Evolutionary conservation across 2,797 vertebrate genomes (phyloP).

Genomic region (Potorous gilbertii): DNA sequence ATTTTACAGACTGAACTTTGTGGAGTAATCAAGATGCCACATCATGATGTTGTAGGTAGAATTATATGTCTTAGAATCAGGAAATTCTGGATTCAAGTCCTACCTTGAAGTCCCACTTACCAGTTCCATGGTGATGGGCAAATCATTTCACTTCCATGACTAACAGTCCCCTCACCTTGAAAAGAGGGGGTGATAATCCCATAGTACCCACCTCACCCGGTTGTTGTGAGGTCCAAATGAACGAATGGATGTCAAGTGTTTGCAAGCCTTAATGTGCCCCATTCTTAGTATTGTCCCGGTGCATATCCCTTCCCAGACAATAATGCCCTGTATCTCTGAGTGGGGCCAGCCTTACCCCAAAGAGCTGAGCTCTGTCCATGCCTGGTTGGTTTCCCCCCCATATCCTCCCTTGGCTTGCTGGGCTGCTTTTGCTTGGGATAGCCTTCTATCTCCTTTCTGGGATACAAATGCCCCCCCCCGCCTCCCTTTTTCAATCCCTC

Average conservation of each 20-base stretch:
- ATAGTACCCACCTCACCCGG: not conserved
- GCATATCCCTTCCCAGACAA: not conserved
- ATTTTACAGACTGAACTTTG: not conserved
- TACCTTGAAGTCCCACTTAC: not conserved
- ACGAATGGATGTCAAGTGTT: not conserved
- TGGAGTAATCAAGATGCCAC: not conserved
- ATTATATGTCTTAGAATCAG: not conserved
- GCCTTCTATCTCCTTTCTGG: not conserved
- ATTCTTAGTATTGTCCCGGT: not conserved
- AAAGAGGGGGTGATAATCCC: not conserved
- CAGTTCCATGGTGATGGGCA: not conserved
- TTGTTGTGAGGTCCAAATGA: not conserved
- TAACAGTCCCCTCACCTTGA: not conserved
- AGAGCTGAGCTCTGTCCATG: not conserved
- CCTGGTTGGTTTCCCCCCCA: not conserved
- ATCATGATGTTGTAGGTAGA: not conserved
- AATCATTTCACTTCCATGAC: not conserved
- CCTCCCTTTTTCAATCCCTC: not conserved
- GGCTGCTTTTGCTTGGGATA: not conserved
- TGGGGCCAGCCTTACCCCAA: not conserved
- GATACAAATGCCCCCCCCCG: not conserved
- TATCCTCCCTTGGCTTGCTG: not conserved
- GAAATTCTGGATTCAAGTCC: not conserved
- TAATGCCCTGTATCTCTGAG: conserved; percentile 28
- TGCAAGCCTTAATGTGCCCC: not conserved